Base-by-base conservation (phyloP, 1,140 invertebrate genomes). In the Magallana ariakensis region DNA sequence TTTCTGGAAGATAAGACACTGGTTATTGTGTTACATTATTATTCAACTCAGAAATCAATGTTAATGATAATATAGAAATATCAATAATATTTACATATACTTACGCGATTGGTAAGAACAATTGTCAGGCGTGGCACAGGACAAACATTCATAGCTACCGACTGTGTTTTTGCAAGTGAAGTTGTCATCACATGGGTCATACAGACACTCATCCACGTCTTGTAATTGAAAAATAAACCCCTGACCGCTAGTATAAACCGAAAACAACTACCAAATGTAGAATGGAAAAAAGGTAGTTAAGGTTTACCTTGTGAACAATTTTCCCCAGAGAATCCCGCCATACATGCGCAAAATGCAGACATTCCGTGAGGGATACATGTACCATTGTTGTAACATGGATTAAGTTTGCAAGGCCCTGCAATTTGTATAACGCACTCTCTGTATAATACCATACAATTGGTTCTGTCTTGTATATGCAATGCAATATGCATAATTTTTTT, bases 291-390 rank as follows among this genome's bases (percentile, higher is more conserved):
- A 46, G n/a, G n/a, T n/a, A n/a, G n/a, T n/a, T n/a, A n/a, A n/a
- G 33, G 33, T 22, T 70, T 70, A 70, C 62, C 62, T n/a, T 70
- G 62, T 70, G 62, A 70, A 70, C 62, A 70, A 22, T 70, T 26
- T 22, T 70, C 62, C 13, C 62, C 62, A 0, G 62, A 22, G 26
- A 19, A 70, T 9, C 62, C 62, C 19, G 62, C 62, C 19, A 22
- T 70, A 22, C 62, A 70, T 11, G 62, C 62, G 19, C 62, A 70
- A 22, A 19, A 26, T 70, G 16, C 11, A 70, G 62, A 22, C 4
- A 26, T 6, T 70, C 62, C 62, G 26, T 22, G 19, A 11, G 62
- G 10, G 10, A 70, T 22, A 19, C 62, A 70, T 70, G 62, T 70
- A 22, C 62, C 62, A 70, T 70, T 70, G 19, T 70, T 70, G 62